phyloP scores from a whole-genome alignment of 2,113 vertebrate genomes.

The Meleagris gallopavo region DNA sequence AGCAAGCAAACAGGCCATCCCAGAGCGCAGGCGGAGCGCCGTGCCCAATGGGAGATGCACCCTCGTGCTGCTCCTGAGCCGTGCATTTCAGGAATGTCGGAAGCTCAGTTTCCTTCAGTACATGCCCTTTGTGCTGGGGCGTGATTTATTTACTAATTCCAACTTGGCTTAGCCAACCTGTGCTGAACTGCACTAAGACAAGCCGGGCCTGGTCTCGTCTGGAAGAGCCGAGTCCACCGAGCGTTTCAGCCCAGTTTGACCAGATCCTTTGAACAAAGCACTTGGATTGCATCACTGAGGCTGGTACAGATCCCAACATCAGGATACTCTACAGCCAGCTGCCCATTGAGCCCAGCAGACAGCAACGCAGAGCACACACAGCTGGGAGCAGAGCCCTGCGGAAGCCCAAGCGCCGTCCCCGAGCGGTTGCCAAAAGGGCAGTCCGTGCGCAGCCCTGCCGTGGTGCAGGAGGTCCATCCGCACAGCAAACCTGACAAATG shows the following conservation, averaged over 20 bases:
- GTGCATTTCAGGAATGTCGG: background rate
- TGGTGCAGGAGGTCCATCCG: constrained; percentile 19
- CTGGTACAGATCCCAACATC: background rate
- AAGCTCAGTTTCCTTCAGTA: background rate
- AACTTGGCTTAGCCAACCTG: background rate
- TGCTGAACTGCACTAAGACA: background rate
- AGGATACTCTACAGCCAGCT: too few species aligned
- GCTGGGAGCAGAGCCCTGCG: fast-evolving
- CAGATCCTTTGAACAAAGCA: fast-evolving
- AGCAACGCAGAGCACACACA: fast-evolving
- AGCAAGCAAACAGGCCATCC: background rate
- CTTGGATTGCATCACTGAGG: background rate
- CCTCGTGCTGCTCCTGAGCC: background rate
- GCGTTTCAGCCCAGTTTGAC: background rate
- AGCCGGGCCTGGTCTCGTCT: background rate
- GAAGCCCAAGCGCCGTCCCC: background rate
- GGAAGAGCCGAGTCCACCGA: background rate
- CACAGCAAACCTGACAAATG: constrained; percentile 42
- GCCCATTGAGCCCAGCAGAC: background rate
- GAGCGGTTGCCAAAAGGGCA: background rate
- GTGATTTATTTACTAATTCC: background rate
- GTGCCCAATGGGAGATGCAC: background rate
- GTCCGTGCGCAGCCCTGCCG: background rate
- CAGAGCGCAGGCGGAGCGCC: background rate
- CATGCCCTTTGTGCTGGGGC: background rate